These are phyloP conservation scores for Pocillopora grandis DNA, from an alignment of 92 coral and sea anemone genomes.

Conservation along the genomic window DNA sequence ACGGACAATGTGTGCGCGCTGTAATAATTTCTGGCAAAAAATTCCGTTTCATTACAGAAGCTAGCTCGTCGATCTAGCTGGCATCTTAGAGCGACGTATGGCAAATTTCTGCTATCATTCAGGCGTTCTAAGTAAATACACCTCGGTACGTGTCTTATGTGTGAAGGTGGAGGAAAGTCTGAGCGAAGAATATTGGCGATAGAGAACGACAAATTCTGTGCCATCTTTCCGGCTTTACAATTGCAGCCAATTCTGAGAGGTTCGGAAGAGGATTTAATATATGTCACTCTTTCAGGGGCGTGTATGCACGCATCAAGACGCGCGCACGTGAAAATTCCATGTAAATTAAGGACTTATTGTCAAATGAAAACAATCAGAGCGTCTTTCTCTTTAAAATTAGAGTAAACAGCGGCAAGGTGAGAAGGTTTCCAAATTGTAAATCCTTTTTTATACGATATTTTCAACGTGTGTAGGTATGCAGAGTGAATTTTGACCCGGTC, in stretches of 20 bases:
- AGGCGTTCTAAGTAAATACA: not conserved
- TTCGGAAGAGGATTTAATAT: not conserved
- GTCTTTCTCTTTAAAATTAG: slow-evolving; percentile 34
- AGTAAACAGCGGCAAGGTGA: slow-evolving; percentile 15
- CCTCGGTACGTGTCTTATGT: slow-evolving; percentile 18
- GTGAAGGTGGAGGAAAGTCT: slow-evolving; percentile 64
- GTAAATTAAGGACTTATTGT: slow-evolving; percentile 39
- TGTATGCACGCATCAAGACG: not conserved
- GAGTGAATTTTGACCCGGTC: too few relatives aligned
- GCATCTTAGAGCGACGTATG: slow-evolving; percentile 32
- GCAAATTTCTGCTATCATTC: not conserved
- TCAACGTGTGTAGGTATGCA: not conserved
- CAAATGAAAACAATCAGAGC: slow-evolving; percentile 12
- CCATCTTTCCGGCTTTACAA: slow-evolving; percentile 21
- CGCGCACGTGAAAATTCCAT: slow-evolving; percentile 42
- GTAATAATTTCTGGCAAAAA: slow-evolving; percentile 1
- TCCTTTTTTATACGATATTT: not conserved
- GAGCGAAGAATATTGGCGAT: slow-evolving; percentile 69
- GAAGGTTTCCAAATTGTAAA: not conserved
- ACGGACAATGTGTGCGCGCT: slow-evolving; percentile 6
- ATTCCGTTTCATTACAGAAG: not conserved
- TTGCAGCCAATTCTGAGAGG: not conserved
- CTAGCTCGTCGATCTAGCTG: slow-evolving; percentile 22
- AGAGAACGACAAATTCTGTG: slow-evolving; percentile 54
- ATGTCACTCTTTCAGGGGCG: slow-evolving; percentile 1